Base-by-base conservation (phyloP, 2,113 vertebrate species). In the Microtus ochrogaster region DNA sequence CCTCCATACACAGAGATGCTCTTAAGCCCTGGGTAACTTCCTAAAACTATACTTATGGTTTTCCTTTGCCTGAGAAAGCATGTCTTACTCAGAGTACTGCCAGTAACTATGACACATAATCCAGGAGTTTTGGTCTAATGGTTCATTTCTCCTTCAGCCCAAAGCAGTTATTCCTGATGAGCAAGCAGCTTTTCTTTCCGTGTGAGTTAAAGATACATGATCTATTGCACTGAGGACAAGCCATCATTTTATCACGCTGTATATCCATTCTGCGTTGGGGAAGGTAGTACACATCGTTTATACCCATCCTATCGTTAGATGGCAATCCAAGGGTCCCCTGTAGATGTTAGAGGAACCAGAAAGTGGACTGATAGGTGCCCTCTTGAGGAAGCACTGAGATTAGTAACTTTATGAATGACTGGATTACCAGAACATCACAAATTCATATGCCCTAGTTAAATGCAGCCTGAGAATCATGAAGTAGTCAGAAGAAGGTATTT, bases 361-460 rank as follows among this genome's bases (percentile, higher is more conserved):
- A 91, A 91, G n/a, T 55, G 47, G 0, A 65, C 36, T 81, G 65
- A 65, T 26, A 41, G 44, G 24, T n/a, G 13, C 66, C 11, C 58
- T 44, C 26, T 82, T 10, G 30, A 72, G 33, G 5, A 41, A 58
- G 41, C 2, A 8, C 22, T 33, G 39, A 17, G 3, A 39, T 41
- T 47, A 11, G 26, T 72, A 44, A 63, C 8, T 10, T 44, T 58
- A 21, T 41, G 47, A 79, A 70, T 44, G 5, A 58, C 12, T 66
- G 44, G 49, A 85, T 74, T 87, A 87, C 78, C 65, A 84, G 72
- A 95, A 83, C 70, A n/a, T 0, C 61, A 88, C 44, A 87, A 92
- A 94, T 19, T 26, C 81, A 66, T 26, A 36, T 88, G 39, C 3
- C 39, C 4, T 91, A 58, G 44, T 58, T 47, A 68, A 79, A 91